Conservation (phyloP, 2,888 invertebrate genomes). For the Drosophila rubida region DNA sequence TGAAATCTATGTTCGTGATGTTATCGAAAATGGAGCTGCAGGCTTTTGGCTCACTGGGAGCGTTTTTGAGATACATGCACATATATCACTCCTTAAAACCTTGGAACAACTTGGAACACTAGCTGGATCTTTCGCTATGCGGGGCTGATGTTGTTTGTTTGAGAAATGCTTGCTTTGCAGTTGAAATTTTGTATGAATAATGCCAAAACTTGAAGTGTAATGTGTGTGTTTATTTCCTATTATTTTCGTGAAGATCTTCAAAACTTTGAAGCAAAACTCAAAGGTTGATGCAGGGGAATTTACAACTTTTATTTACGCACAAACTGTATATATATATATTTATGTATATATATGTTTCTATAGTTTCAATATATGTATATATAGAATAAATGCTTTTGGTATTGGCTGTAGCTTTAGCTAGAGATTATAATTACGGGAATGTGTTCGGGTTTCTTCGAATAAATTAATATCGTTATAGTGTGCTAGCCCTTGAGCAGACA, state of each 20-base stretch:
- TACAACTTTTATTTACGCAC: constrained; percentile 48
- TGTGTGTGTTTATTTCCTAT: constrained; percentile 40
- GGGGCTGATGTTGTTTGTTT: constrained; percentile 38
- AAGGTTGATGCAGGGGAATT: constrained; percentile 19
- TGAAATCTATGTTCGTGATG: not conserved
- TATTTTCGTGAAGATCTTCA: constrained; percentile 34
- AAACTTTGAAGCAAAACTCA: constrained; percentile 55
- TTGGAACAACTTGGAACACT: constrained; percentile 28
- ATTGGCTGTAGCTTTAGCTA: constrained; percentile 63
- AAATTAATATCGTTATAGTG: constrained; percentile 32
- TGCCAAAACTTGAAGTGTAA: constrained; percentile 67
- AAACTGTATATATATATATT: constrained; percentile 32
- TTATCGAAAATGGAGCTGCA: not conserved
- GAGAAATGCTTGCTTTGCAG: constrained; percentile 70
- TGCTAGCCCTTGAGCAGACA: constrained; percentile 82
- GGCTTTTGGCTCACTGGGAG: not conserved
- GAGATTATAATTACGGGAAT: constrained; percentile 49
- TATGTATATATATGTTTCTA: constrained; percentile 18
- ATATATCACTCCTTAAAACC: constrained; percentile 1
- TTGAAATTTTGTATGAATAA: constrained; percentile 66
- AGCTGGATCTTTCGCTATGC: constrained; percentile 23
- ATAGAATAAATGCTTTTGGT: constrained; percentile 77
- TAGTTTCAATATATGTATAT: constrained; percentile 33
- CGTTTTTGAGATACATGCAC: not conserved
- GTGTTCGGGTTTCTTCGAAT: constrained; percentile 15